A percentile compares a stretch with the other conserved stretches of the same genome.
Conservation (phyloP, 2,888 invertebrate species). For the Trichogramma evanescens region DNA sequence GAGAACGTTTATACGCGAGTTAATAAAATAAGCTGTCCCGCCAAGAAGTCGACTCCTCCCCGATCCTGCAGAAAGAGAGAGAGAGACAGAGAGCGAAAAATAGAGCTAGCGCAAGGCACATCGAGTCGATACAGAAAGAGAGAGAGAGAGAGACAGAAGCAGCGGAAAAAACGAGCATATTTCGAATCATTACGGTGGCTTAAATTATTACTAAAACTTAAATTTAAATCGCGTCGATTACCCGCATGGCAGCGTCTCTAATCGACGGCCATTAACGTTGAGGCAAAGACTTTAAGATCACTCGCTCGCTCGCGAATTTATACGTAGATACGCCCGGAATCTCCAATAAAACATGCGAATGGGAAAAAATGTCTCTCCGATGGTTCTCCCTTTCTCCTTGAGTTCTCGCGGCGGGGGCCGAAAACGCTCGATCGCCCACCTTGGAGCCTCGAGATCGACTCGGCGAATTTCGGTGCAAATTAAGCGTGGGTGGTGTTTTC, state of each 20-base stretch:
- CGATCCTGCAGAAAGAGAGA: too few species aligned
- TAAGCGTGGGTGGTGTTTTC: constrained; percentile 1
- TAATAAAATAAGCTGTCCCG: too few species aligned
- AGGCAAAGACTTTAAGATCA: neutral
- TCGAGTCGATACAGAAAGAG: too few species aligned
- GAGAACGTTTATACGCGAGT: too few species aligned
- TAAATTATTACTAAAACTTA: too few species aligned
- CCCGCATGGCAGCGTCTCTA: neutral
- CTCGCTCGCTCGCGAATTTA: neutral
- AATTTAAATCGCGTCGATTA: too few species aligned
- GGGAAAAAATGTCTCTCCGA: neutral
- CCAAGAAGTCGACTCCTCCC: too few species aligned
- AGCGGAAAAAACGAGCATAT: too few species aligned
- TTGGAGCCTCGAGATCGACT: neutral
- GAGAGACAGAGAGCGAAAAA: too few species aligned
- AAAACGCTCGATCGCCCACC: constrained; percentile 5
- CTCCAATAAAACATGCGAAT: neutral
- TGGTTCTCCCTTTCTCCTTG: neutral
- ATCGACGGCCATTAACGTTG: neutral
- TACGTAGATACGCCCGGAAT: neutral
- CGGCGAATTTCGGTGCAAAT: neutral
- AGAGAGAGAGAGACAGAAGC: too few species aligned
- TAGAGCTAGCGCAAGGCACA: too few species aligned
- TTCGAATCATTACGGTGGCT: too few species aligned
- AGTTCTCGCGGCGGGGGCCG: neutral